Percentiles rank a stretch among this genome's conserved stretches.
Evolutionary conservation across 2,888 invertebrate genomes (phyloP).

Genomic region (Tetragnatha montana): DNA sequence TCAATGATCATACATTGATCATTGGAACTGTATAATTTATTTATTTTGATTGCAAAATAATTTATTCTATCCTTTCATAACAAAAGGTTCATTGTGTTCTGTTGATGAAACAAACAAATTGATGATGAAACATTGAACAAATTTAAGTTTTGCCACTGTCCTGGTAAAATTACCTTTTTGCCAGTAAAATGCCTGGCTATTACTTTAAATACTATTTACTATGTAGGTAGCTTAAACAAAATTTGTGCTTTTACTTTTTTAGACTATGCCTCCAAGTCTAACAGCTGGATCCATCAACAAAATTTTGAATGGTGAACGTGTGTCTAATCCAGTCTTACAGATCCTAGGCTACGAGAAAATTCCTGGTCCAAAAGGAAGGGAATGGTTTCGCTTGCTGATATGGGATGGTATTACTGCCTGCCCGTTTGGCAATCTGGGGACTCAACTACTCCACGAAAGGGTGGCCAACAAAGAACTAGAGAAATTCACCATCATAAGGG

Average conservation of each 20-base stretch:
- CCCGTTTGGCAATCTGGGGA: conserved; percentile 89
- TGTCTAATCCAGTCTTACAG: conserved; percentile 86
- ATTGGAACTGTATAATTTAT: too few relatives aligned
- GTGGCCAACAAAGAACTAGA: conserved; percentile 82
- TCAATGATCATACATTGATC: too few relatives aligned
- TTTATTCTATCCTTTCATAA: too few relatives aligned
- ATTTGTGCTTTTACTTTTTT: neutral
- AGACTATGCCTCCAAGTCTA: conserved; percentile 54
- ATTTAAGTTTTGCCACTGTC: too few relatives aligned
- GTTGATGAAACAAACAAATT: too few relatives aligned
- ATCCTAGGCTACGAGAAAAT: conserved; percentile 78
- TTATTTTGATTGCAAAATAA: too few relatives aligned
- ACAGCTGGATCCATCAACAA: conserved; percentile 77
- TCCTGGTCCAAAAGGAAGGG: conserved; percentile 58
- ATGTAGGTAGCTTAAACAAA: too few relatives aligned
- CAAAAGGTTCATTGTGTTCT: too few relatives aligned
- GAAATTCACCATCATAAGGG: conserved; percentile 85
- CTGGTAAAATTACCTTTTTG: too few relatives aligned
- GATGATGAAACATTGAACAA: too few relatives aligned
- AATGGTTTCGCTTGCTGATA: conserved; percentile 58
- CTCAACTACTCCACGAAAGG: conserved; percentile 84
- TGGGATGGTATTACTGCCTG: conserved; percentile 60
- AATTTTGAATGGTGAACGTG: conserved; percentile 85
- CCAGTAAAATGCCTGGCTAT: too few relatives aligned
- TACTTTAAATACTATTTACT: too few relatives aligned